A percentile compares a stretch with the other conserved stretches of the same genome.
Evolutionary conservation across 30 jellyfish, hydroid and myxozoan species (phyloP).

Genomic region (Aurelia aurita): DNA sequence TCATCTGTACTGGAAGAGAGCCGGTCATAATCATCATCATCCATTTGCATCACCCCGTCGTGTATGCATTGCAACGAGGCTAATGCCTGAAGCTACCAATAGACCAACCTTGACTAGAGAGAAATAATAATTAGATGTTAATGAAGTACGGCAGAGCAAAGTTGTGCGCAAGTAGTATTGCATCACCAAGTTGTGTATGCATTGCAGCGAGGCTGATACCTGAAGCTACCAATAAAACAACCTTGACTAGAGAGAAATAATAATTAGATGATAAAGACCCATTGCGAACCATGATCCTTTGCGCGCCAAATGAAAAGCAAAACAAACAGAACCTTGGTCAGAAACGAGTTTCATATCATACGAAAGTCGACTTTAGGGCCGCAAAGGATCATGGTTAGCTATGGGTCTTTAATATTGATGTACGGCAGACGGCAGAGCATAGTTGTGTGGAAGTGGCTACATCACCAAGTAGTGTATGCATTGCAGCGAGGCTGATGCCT

Average conservation of each 20-base stretch:
- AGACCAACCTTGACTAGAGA: background rate
- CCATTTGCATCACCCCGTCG: constrained; percentile 20
- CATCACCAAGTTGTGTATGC: background rate
- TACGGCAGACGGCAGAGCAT: too few relatives aligned
- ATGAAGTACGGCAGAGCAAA: too few relatives aligned
- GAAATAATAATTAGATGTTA: background rate
- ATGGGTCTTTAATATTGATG: too few relatives aligned
- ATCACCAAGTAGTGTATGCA: background rate
- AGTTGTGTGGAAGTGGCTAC: too few relatives aligned
- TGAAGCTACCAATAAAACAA: background rate
- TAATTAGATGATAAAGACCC: too few relatives aligned
- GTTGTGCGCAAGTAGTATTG: background rate
- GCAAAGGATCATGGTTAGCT: too few relatives aligned
- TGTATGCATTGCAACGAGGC: background rate
- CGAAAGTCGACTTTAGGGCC: too few relatives aligned
- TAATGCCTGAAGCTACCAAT: background rate
- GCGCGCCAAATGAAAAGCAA: too few relatives aligned
- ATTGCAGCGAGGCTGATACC: background rate
- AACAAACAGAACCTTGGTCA: too few relatives aligned
- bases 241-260: background rate
- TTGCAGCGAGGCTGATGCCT: background rate
- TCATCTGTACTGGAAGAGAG: constrained; percentile 36
- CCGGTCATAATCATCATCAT: background rate
- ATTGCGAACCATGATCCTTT: too few relatives aligned
- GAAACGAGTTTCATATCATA: too few relatives aligned